These are phyloP conservation scores for Polymixis flavicincta DNA, from an alignment of 2,888 invertebrate species.

Conservation along the genomic window DNA sequence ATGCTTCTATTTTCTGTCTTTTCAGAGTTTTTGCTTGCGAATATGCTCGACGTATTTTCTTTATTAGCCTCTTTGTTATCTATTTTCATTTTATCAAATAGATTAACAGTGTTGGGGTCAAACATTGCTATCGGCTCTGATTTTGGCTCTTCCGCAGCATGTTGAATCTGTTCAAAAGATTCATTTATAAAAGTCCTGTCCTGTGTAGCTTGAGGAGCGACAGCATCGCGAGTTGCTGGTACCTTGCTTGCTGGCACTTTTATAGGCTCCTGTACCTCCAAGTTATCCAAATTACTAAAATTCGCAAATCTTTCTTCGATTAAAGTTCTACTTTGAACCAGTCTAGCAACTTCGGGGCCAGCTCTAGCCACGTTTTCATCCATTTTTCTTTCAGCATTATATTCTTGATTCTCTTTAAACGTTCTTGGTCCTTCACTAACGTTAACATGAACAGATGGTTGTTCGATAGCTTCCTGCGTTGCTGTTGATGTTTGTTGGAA, in stretches of 20 bases:
- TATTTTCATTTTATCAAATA: conserved; percentile 33
- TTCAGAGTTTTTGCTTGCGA: conserved; percentile 12
- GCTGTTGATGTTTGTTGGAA: conserved; percentile 21
- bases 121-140: conserved; percentile 33
- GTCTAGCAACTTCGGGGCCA: conserved; percentile 38
- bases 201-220: conserved; percentile 5
- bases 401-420: conserved; percentile 26
- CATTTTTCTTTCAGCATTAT: conserved; percentile 43
- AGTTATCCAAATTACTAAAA: conserved; percentile 40
- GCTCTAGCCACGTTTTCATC: conserved; percentile 48
- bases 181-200: conserved; percentile 28
- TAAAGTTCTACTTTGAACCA: conserved; percentile 31
- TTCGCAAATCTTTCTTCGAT: conserved; percentile 43
- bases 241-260: neutral
- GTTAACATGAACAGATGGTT: neutral
- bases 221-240: neutral
- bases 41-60: conserved; percentile 7
- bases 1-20: conserved; percentile 25
- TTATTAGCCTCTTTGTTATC: conserved; percentile 19
- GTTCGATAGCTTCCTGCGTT: neutral
- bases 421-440: conserved; percentile 11
- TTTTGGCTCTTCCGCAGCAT: conserved; percentile 1
- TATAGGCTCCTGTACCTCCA: conserved; percentile 5
- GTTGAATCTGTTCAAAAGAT: conserved; percentile 14
- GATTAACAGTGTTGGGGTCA: conserved; percentile 32